A percentile compares a stretch with the other conserved stretches of the same genome.
Conservation (phyloP, 2,888 invertebrate species). For the Unio delphinus region DNA sequence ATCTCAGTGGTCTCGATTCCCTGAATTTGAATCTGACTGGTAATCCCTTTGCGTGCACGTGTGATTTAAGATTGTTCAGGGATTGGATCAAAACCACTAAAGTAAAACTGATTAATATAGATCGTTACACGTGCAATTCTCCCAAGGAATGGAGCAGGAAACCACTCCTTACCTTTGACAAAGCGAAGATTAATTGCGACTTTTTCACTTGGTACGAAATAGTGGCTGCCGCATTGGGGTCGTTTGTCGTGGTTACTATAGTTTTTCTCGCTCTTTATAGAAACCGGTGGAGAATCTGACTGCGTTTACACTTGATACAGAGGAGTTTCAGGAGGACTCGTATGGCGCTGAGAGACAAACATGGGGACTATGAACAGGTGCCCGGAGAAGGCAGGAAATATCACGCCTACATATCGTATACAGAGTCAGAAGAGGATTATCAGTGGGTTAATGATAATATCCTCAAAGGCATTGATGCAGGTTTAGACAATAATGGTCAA, state of each 20-base stretch:
- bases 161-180: slow-evolving; percentile 38
- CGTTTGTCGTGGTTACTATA: slow-evolving; percentile 20
- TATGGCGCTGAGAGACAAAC: slow-evolving; percentile 6
- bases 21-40: slow-evolving; percentile 79
- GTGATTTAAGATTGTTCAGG: slow-evolving; percentile 92
- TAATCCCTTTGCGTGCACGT: slow-evolving; percentile 91
- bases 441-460: slow-evolving; percentile 42
- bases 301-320: slow-evolving; percentile 16
- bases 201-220: slow-evolving; percentile 37
- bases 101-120: slow-evolving; percentile 19
- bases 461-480: slow-evolving; percentile 39
- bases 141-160: slow-evolving; percentile 45
- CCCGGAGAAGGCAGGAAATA: slow-evolving; percentile 17
- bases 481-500: slow-evolving; percentile 13
- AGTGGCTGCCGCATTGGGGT: slow-evolving; percentile 14
- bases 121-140: slow-evolving; percentile 40
- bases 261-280: slow-evolving; percentile 17
- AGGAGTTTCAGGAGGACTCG: slow-evolving; percentile 1
- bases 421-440: slow-evolving; percentile 39
- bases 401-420: slow-evolving; percentile 43
- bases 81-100: slow-evolving; percentile 91
- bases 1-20: slow-evolving; percentile 79
- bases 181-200: slow-evolving; percentile 45
- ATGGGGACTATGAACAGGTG: slow-evolving; percentile 14
- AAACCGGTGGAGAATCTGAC: slow-evolving; percentile 36